These are phyloP conservation scores for Anabas testudineus DNA, from an alignment of 2,797 vertebrate genomes.

Conservation along the genomic window DNA sequence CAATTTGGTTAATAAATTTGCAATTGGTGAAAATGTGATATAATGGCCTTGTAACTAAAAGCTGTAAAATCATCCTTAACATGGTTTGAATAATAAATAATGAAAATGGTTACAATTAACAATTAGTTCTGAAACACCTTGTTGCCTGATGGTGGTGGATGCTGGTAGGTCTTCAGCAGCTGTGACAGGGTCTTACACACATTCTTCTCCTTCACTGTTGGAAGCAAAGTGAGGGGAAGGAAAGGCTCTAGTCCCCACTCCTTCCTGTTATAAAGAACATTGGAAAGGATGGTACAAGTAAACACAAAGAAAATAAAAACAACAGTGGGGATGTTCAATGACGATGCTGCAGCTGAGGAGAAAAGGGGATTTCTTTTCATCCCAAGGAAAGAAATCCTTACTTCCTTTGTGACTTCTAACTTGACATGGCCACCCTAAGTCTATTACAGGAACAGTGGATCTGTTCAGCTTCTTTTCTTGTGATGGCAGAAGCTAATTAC, in stretches of 20 bases:
- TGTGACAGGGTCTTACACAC: conserved; percentile 96
- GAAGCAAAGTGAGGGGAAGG: conserved; percentile 94
- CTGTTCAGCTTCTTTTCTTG: conserved; percentile 60
- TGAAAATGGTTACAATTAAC: conserved; percentile 4
- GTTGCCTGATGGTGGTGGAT: conserved; percentile 91
- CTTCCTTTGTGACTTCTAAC: conserved; percentile 24
- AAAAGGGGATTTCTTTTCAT: conserved; percentile 28
- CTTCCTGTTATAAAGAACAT: conserved; percentile 86
- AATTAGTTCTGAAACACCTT: conserved; percentile 84
- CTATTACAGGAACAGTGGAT: conserved; percentile 55
- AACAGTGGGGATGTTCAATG: conserved; percentile 14
- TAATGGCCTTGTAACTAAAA: conserved; percentile 1
- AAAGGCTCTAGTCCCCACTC: conserved; percentile 99
- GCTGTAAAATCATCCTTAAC: background rate
- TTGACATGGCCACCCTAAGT: conserved; percentile 45
- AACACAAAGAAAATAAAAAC: conserved; percentile 11
- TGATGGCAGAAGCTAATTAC: conserved; percentile 62
- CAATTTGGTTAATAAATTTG: conserved; percentile 2
- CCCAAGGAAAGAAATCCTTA: background rate
- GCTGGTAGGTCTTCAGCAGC: conserved; percentile 96
- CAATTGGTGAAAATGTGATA: conserved; percentile 1
- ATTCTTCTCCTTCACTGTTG: conserved; percentile 96
- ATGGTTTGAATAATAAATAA: background rate
- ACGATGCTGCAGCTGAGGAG: conserved; percentile 6
- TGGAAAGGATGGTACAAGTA: conserved; percentile 32